Evolutionary conservation across 2,797 vertebrate species (phyloP), one percentile per base, ranked within the genome.

Genomic region (Gymnoscopelus braueri): DNA sequence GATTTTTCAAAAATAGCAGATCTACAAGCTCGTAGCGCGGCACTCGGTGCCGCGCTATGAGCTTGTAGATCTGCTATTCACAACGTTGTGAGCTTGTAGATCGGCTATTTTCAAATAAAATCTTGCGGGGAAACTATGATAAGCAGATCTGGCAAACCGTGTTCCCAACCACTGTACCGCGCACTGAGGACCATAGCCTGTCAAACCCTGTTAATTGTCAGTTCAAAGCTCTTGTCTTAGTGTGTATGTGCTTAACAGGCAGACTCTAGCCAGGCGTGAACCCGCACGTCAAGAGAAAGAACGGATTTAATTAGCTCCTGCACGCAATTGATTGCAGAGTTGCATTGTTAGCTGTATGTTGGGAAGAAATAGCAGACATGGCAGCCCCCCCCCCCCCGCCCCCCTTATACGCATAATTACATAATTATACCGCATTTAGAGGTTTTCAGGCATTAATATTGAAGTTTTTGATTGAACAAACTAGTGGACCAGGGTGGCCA

Each of bases 281-380:
- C 60, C 57, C 53, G 54, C 62, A 55, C 73, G 67, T 85, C 72
- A 84, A 57, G 52, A 76, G 52, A 53, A 75, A 76, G 72, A 82
- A 72, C 69, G 70, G 24, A 72, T 75, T 70, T 71, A 3, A 80
- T 78, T 75, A 68, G 60, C 15, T 24, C 74, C 29, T 49, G 47
- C 61, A 52, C 67, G 67, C 35, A 69, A 57, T 60, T 74, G 60
- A 85, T 65, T 72, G 56, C 65, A 55, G 50, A 6, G 24, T 74
- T 79, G 63, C 66, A 12, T 60, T 72, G 57, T 32, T 63, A 47
- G 13, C 59, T 77, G 52, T 8, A 9, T 63, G 5, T 23, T 55
- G 35, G 15, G 63, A 64, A 60, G 71, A 67, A 79, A 71, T 35
- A 11, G n/a, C 62, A 70, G 55, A 73, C 75, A 19, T 67, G 44